These are phyloP conservation scores for Tenthredo notha DNA, from an alignment of 2,888 invertebrate genomes.

Conservation along the genomic window DNA sequence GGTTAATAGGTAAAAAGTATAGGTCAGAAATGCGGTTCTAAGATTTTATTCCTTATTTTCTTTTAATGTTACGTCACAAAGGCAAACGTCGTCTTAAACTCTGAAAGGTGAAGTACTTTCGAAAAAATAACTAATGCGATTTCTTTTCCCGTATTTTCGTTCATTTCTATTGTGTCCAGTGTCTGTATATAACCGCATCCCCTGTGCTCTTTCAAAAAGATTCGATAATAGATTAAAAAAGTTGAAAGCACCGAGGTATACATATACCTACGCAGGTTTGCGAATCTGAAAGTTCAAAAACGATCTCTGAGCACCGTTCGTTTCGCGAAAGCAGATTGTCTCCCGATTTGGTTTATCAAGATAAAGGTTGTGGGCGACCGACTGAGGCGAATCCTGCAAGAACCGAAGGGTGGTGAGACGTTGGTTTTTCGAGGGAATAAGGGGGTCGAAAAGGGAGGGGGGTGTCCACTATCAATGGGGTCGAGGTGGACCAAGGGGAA, in stretches of 20 bases:
- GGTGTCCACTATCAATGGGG: slow-evolving; percentile 23
- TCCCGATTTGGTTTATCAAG: slow-evolving; percentile 37
- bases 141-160: not conserved
- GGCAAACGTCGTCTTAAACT: not conserved
- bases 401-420: not conserved
- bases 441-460: not conserved
- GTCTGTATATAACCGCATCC: not conserved
- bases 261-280: no score
- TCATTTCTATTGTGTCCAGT: not conserved
- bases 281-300: not conserved
- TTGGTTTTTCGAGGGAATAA: not conserved
- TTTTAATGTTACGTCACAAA: not conserved
- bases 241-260: not conserved
- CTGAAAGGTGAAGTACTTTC: not conserved
- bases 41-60: not conserved
- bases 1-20: not conserved
- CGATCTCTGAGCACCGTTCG: slow-evolving; percentile 10
- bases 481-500: slow-evolving; percentile 14
- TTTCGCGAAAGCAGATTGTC: slow-evolving; percentile 30
- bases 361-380: slow-evolving; percentile 21
- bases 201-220: slow-evolving; percentile 5
- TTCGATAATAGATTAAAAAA: slow-evolving; percentile 23
- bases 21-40: not conserved
- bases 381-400: not conserved
- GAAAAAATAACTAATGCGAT: not conserved